phyloP scores from a whole-genome alignment of 2,888 invertebrate species.

The Pollenia angustigena region DNA sequence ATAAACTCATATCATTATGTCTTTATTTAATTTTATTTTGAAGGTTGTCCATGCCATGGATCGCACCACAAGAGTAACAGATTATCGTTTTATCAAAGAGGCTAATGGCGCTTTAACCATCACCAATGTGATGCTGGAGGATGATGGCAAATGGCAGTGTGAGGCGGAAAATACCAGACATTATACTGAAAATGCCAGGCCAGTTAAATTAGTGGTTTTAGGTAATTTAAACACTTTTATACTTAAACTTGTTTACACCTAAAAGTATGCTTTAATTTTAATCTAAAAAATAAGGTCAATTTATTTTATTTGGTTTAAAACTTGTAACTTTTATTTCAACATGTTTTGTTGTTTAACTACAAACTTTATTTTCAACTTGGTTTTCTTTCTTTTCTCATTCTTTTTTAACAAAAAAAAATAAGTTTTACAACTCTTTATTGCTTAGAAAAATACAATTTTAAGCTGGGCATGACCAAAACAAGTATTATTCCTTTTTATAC shows the following conservation, averaged over 20 bases:
- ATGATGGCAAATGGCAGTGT: constrained; percentile 91
- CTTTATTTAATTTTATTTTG: constrained; percentile 34
- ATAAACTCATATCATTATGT: constrained; percentile 26
- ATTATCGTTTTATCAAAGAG: constrained; percentile 84
- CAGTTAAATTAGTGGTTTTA: constrained; percentile 87
- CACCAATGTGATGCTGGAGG: constrained; percentile 86
- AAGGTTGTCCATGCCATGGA: constrained; percentile 84
- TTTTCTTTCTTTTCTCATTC: constrained; percentile 14
- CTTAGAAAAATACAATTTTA: constrained; percentile 23
- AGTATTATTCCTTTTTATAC: constrained; percentile 27
- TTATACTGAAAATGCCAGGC: constrained; percentile 87
- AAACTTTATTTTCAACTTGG: background rate
- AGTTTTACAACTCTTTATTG: constrained; percentile 56
- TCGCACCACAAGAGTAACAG: constrained; percentile 83
- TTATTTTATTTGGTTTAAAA: constrained; percentile 2
- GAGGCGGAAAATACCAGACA: constrained; percentile 87
- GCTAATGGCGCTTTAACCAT: constrained; percentile 84
- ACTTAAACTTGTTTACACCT: background rate
- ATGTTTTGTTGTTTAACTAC: background rate
- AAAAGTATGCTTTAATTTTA: constrained; percentile 29
- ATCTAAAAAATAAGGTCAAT: constrained; percentile 4
- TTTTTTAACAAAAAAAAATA: background rate
- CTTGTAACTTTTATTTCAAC: background rate
- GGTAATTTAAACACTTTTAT: constrained; percentile 85
- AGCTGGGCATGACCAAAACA: constrained; percentile 48